Percentiles rank a stretch among this genome's conserved stretches.
phyloP scores from a whole-genome alignment of 2,797 vertebrate species.

The Rhinella marina region DNA sequence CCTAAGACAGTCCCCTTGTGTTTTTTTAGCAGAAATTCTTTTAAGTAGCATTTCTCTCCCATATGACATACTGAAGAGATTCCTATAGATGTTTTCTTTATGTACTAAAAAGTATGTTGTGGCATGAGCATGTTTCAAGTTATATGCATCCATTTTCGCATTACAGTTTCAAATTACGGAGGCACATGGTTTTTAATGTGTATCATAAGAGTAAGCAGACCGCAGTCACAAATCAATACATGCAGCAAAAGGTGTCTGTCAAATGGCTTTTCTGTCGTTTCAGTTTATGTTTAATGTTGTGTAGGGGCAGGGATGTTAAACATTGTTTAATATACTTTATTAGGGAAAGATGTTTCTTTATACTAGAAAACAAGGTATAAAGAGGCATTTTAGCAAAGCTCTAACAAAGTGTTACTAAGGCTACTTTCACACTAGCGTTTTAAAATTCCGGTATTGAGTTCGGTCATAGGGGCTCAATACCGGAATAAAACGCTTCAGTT shows the following conservation, averaged over 20 bases:
- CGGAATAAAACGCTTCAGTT: too few species aligned
- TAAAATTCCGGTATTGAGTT: too few species aligned
- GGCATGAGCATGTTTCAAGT: neutral
- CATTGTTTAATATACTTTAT: too few species aligned
- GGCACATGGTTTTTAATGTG: neutral
- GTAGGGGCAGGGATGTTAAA: too few species aligned
- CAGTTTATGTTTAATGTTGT: too few species aligned
- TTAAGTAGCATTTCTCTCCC: neutral
- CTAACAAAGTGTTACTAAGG: too few species aligned
- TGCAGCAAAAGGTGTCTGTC: neutral
- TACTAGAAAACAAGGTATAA: too few species aligned
- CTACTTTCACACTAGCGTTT: too few species aligned
- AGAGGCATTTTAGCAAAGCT: too few species aligned
- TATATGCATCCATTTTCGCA: neutral
- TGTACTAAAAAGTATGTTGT: neutral
- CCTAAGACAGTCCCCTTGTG: neutral
- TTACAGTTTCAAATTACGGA: neutral
- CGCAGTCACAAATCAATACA: neutral
- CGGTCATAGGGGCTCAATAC: too few species aligned
- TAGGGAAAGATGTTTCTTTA: too few species aligned
- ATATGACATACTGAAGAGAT: neutral
- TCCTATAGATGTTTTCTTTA: neutral
- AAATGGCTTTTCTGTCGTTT: too few species aligned
- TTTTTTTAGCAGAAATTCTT: neutral
- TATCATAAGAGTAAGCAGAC: neutral